Evolutionary conservation across 2,113 vertebrate genomes (phyloP).

Genomic region (Limanda limanda): DNA sequence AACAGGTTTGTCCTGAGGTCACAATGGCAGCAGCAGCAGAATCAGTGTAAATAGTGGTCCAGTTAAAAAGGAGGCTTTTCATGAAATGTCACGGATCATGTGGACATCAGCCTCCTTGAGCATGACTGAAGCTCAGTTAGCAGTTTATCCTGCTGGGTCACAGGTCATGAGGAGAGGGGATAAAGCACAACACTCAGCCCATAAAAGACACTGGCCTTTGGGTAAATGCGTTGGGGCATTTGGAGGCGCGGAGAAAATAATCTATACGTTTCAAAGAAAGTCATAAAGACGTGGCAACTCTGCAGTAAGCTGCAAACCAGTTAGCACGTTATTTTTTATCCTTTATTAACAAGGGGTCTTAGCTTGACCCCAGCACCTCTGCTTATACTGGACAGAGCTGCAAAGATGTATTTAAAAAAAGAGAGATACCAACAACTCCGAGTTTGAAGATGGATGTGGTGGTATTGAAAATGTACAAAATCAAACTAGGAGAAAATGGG

Average conservation of each 20-base stretch:
- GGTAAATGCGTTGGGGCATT: conserved; percentile 40
- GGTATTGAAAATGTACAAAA: too few relatives aligned
- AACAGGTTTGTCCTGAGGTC: conserved; percentile 1
- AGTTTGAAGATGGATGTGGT: too few relatives aligned
- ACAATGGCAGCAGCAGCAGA: not conserved
- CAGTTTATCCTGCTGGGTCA: conserved; percentile 74
- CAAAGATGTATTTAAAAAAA: not conserved
- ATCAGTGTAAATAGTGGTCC: not conserved
- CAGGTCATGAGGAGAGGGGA: conserved; percentile 71
- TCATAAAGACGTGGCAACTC: conserved; percentile 17
- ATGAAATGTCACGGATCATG: conserved; percentile 67
- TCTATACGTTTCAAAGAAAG: conserved; percentile 34
- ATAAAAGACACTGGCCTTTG: conserved; percentile 60
- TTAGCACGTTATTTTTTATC: conserved; percentile 8
- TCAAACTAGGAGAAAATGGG: not conserved
- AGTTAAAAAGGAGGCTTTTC: conserved; percentile 37
- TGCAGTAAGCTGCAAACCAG: conserved; percentile 1
- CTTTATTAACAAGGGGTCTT: not conserved
- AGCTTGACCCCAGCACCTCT: not conserved
- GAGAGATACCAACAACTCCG: not conserved
- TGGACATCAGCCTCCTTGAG: conserved; percentile 71
- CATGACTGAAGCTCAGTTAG: conserved; percentile 74
- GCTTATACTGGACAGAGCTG: not conserved
- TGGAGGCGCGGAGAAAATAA: conserved; percentile 24
- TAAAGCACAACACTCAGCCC: conserved; percentile 64